These are phyloP conservation scores for Lonchura striata DNA, from an alignment of 2,113 vertebrate genomes.

Conservation along the genomic window DNA sequence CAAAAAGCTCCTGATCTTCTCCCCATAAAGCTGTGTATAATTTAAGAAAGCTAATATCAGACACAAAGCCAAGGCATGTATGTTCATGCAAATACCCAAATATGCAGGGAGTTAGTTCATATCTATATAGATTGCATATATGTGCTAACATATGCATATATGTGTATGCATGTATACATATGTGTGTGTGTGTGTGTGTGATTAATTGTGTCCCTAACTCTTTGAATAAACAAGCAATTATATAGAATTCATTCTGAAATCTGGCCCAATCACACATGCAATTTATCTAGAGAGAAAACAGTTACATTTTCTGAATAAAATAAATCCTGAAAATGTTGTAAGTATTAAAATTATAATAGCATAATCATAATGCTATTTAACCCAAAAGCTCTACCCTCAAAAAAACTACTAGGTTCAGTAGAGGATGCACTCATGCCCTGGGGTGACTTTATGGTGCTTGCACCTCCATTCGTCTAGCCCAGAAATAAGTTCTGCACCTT, in stretches of 20 bases:
- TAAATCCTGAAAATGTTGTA: background rate
- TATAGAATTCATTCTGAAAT: background rate
- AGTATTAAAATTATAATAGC: background rate
- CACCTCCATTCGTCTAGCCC: background rate
- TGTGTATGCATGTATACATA: background rate
- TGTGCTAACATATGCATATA: no score
- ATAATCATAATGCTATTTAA: background rate
- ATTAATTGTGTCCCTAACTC: background rate
- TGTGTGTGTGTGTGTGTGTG: accelerated
- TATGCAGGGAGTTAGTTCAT: background rate
- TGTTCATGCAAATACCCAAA: background rate
- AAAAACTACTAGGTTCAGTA: background rate
- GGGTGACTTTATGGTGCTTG: background rate
- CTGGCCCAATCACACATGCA: background rate
- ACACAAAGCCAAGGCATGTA: background rate
- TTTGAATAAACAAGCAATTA: background rate
- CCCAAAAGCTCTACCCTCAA: background rate
- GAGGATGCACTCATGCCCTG: background rate
- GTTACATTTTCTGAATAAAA: background rate
- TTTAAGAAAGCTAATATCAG: background rate
- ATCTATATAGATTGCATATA: background rate
- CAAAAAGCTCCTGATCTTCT: background rate
- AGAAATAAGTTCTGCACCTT: background rate
- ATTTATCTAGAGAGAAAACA: background rate
- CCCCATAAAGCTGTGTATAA: background rate